Evolutionary conservation across 2,888 invertebrate genomes (phyloP).

Genomic region (Cheilosia pagana): DNA sequence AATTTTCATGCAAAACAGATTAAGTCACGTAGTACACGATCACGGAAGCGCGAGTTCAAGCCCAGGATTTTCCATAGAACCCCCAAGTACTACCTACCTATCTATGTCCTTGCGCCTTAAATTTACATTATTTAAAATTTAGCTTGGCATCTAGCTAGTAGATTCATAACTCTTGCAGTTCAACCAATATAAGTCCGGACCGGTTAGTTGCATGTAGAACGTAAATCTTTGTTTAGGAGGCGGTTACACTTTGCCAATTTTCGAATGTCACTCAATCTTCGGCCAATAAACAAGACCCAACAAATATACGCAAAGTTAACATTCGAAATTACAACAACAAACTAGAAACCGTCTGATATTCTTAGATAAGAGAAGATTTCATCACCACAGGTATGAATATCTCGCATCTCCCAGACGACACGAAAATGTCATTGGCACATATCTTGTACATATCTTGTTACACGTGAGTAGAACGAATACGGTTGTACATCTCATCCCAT

Average conservation of each 20-base stretch:
- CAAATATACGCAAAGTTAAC: conserved; percentile 37
- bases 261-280: conserved; percentile 29
- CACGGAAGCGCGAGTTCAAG: too few species aligned
- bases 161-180: neutral
- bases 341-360: conserved; percentile 25
- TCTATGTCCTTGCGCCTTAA: neutral
- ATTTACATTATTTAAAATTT: neutral
- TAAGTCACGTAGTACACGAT: too few species aligned
- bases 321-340: conserved; percentile 29
- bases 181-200: neutral
- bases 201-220: too few species aligned
- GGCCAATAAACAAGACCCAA: conserved; percentile 33
- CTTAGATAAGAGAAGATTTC: conserved; percentile 52
- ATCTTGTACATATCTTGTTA: neutral
- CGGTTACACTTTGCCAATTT: conserved; percentile 9
- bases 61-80: too few species aligned
- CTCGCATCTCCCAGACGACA: neutral
- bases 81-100: too few species aligned
- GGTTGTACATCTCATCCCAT: neutral
- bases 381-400: conserved; percentile 49
- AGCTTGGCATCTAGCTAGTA: neutral
- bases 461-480: neutral
- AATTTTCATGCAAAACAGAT: too few species aligned
- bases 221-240: neutral
- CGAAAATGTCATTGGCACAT: neutral